Evolutionary conservation across 2,797 vertebrate genomes (phyloP), one percentile per base, ranked within the genome.

Genomic region (Pantherophis vulpinus): DNA sequence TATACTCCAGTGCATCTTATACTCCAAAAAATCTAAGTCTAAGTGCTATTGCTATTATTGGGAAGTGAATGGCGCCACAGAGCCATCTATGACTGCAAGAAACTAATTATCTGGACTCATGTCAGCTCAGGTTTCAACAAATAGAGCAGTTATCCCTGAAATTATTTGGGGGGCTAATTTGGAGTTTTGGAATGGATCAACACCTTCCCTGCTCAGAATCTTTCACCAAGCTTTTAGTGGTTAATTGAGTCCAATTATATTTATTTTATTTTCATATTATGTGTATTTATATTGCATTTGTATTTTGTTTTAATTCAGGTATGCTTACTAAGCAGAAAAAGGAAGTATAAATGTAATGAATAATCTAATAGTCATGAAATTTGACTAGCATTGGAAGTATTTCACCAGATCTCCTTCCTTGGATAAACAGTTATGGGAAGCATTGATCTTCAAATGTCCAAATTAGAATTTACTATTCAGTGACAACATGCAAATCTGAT

Each of bases 401-500:
- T 74, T 74, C 70, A 20, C 70, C 32, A 79, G 32, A 79, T 42
- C 32, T 32, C 70, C 16, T 23, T 83, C 8, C 56, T 93, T 89
- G 91, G 58, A 5, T 92, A 61, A 55, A 29, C 79, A 90, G 1
- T 79, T 56, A 63, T 88, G 70, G 89, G 20, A 66, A 92, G 55
- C 6, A 51, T 66, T 90, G 66, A 9, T 37, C 74, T 87, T 86
- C 32, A 89, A 3, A 0, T 1, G 16, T 88, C 59, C 79, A 66
- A 61, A 63, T 5, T 11, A 59, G 51, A 32, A 58, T 90, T 7
- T 92, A 83, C 32, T 92, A 42, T 90, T 91, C 86, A 42, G 32
- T 6, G 88, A 59, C 91, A 63, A 56, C 70, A 92, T 90, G 79
- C n/a, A 91, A 94, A 93, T 79, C 0, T 51, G 25, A 63, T 86